Evolutionary conservation across 1,140 invertebrate species (phyloP), one percentile per base, ranked within the genome.

Genomic region (Cydia fagiglandana): DNA sequence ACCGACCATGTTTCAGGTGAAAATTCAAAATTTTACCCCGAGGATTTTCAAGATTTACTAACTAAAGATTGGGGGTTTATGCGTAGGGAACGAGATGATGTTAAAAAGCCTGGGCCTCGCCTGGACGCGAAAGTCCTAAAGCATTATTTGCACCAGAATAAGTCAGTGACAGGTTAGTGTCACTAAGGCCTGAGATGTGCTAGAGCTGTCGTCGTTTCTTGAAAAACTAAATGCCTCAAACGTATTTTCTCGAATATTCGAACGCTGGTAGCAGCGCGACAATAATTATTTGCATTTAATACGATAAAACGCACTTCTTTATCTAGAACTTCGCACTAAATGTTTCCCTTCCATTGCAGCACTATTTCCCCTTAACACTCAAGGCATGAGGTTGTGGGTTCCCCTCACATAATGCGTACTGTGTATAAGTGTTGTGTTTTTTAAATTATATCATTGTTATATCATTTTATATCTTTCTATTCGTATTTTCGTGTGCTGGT

Each of bases 61-160:
- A 93, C 93, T 86, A 94, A 92, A 81, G 93, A 93, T 83, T 92
- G 94, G 93, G 96, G 96, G 41, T 98, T 98, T 90, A 96, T 97
- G 80, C 94, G 97, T 81, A 95, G 95, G 76, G 97, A 98, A 94
- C 94, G 97, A 82, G 94, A 98, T 53, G 97, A 98, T 92, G 97
- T 98, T n/a, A 98, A 98, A 93, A 98, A 98, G 94, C 97, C 98
- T 2, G 97, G 98, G 45, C 97, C 98, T 28, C 95, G 94, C 64
- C 95, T 96, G 90, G 94, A 93, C 81, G 91, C 90, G 75, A 89
- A 93, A 87, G 87, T 83, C 47, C 86, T 91, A 89, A 92, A 88
- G 85, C 83, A 90, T 53, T 53, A 53, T 84, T 89, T 89, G 83
- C 87, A 87, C 88, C 84, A 86, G 86, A 91, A 91, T 88, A 90